Base-by-base conservation (phyloP, 1,140 invertebrate species). In the Probaryconus sp. region DNA sequence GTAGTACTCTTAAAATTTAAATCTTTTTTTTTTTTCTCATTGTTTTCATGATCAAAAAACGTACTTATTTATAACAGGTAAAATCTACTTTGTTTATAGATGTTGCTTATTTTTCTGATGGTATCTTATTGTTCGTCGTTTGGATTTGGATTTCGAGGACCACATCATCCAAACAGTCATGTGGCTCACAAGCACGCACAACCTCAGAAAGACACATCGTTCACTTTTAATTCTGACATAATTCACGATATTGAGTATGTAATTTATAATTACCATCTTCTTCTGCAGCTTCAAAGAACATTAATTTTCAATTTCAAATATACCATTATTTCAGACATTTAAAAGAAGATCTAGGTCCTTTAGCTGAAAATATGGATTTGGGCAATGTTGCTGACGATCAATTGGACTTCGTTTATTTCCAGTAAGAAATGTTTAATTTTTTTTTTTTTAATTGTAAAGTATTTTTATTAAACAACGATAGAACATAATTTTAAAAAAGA, bases 381-480 rank as follows among this genome's bases (percentile, higher is more conserved):
- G 88, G 90, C 3, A 90, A 90, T 51, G 91, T 94, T 90, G 90
- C 90, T 0, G 89, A 91, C 2, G 92, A 94, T 79, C 93, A 95
- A 81, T 83, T 95, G 69, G 93, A 95, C 79, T 92, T 91, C 73
- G 88, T 89, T 64, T 92, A 91, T 73, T 91, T 92, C 74, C 89
- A 89, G 90, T 91, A 83, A 81, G 83, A 83, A n/a, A n/a, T n/a
- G n/a, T 35, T 21, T 33, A 16, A 21, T 26, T 31, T 13, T 21
- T 48, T 33, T 5, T 7, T 1, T 9, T 33, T 7, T 16, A 6
- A 60, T n/a, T 31, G 31, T 1, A 24, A 9, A 5, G 47, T 24
- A 6, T 40, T 24, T 51, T 35, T 31, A 4, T 24, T 9, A 28
- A 13, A 42, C 5, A 58, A n/a, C n/a, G n/a, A n/a, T n/a, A n/a